Conservation (phyloP, 1,140 invertebrate genomes). For the Penaeus japonicus region DNA sequence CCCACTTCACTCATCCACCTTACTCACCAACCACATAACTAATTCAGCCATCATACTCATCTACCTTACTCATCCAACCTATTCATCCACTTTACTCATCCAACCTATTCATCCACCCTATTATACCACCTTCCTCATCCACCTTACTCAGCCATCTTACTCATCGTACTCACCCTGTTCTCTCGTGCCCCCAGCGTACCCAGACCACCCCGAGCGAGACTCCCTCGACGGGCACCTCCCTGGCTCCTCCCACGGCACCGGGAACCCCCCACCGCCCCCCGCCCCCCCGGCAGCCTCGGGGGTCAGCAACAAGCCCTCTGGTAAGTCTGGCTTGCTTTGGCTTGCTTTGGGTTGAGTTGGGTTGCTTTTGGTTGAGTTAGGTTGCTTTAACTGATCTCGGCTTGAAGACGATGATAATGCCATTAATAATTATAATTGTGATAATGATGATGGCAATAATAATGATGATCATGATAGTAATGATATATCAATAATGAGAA, state of each 20-base stretch:
- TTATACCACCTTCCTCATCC: too few species aligned
- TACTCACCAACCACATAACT: background rate
- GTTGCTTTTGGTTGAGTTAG: too few species aligned
- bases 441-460: too few species aligned
- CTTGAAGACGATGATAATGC: too few species aligned
- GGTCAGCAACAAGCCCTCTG: constrained; percentile 25
- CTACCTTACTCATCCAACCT: constrained; percentile 58
- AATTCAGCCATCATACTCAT: background rate
- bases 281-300: constrained; percentile 42
- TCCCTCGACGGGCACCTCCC: constrained; percentile 67
- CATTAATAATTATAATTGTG: too few species aligned
- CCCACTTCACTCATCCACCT: too few species aligned
- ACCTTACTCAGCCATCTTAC: too few species aligned
- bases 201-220: constrained; percentile 68
- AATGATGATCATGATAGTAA: too few species aligned
- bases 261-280: constrained; percentile 59
- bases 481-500: too few species aligned
- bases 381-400: too few species aligned
- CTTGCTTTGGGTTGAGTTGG: too few species aligned
- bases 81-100: constrained; percentile 61
- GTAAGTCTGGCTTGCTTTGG: constrained; percentile 2
- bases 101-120: too few species aligned
- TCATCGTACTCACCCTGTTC: background rate
- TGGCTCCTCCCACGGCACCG: constrained; percentile 62
- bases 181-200: constrained; percentile 62